Percentiles rank a stretch among this genome's conserved stretches.
Evolutionary conservation across 2,113 vertebrate species (phyloP).

Genomic region (Alethe castanea): DNA sequence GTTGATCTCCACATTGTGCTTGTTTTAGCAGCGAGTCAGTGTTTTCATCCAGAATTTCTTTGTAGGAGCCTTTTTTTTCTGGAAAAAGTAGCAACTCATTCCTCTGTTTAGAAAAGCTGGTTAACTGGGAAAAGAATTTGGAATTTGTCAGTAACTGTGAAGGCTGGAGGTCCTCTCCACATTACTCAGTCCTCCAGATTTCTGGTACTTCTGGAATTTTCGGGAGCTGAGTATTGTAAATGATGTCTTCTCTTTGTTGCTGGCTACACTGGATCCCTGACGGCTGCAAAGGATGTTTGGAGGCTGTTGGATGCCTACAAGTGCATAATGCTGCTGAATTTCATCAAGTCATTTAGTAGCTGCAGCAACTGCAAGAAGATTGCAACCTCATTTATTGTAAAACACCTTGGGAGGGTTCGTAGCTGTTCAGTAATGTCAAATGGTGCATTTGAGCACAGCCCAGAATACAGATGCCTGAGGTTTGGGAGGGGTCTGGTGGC

Average conservation of each 20-base stretch:
- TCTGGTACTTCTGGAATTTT: neutral
- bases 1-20: neutral
- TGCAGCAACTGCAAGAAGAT: neutral
- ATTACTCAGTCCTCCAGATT: neutral
- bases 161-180: neutral
- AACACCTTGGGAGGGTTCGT: neutral
- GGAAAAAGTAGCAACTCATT: neutral
- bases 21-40: neutral
- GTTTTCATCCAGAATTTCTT: neutral
- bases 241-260: neutral
- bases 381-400: neutral
- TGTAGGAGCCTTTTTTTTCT: neutral
- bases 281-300: neutral
- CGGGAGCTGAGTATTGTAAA: neutral
- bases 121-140: neutral
- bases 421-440: neutral
- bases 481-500: neutral
- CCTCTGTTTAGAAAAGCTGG: neutral
- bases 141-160: neutral
- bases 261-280: accelerated
- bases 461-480: neutral
- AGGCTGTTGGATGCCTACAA: neutral
- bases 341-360: neutral
- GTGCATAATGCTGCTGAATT: neutral
- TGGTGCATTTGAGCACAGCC: neutral